Conservation (phyloP, 2,797 vertebrate species). For the Denticeps clupeoides region DNA sequence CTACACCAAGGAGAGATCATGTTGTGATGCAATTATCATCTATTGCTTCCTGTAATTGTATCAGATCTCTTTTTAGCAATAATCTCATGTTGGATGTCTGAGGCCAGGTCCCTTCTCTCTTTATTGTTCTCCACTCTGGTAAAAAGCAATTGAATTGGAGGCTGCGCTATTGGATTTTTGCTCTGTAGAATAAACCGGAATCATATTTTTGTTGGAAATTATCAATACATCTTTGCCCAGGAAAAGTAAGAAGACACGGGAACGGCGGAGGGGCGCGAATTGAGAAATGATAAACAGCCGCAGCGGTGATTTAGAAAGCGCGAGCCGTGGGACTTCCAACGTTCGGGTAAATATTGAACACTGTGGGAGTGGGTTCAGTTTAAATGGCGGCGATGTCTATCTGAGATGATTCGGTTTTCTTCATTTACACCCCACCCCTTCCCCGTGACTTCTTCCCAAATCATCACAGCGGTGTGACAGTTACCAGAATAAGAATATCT, state of each 20-base stretch:
- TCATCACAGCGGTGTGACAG: too few relatives aligned
- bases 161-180: conserved; percentile 88
- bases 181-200: conserved; percentile 95
- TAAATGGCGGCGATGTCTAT: too few relatives aligned
- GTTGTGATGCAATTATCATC: conserved; percentile 91
- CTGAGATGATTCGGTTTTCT: too few relatives aligned
- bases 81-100: conserved; percentile 82
- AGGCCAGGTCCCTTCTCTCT: conserved; percentile 76
- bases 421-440: too few relatives aligned
- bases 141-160: conserved; percentile 92
- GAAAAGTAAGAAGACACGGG: conserved; percentile 88
- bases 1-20: conserved; percentile 67
- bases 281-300: background rate
- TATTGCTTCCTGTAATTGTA: conserved; percentile 92
- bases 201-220: conserved; percentile 95
- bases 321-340: too few relatives aligned
- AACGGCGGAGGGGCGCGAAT: conserved; percentile 74
- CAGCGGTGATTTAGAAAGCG: background rate
- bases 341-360: too few relatives aligned
- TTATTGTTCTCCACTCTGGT: conserved; percentile 96
- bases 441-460: too few relatives aligned
- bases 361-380: too few relatives aligned
- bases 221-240: conserved; percentile 95
- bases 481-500: too few relatives aligned
- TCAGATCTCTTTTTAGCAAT: conserved; percentile 88